Evolutionary conservation across 1,140 invertebrate genomes (phyloP), one percentile per base, ranked within the genome.

Genomic region (Oryctes rhinoceros): DNA sequence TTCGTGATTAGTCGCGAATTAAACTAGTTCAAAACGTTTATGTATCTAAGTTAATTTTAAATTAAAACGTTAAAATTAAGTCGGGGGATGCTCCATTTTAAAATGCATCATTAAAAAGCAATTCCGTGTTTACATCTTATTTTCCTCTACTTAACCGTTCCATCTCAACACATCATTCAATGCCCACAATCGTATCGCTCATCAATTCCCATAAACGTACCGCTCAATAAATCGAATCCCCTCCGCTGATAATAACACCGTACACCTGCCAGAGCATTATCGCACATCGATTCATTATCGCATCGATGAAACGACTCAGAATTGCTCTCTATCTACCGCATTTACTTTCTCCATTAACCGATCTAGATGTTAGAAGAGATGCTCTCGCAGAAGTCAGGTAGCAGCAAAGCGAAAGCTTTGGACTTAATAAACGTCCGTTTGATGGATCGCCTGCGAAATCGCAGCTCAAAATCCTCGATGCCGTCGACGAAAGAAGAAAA

Each of bases 351-450:
- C 53, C 53, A 59, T 59, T 59, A 59, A 59, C 53, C 53, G 53
- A 59, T 59, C 53, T 13, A n/a, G 53, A 59, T 59, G 53, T 59
- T 59, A 59, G 13, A 0, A 59, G 18, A 53, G 18, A 59, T 18
- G 15, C 1, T 59, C 9, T 10, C 5, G 5, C 53, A n/a, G 53
- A 59, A 59, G 53, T 59, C 53, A 18, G 15, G 53, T 59, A 59
- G n/a, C n/a, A 59, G 53, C 53, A 18, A 18, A 59, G 18, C 15
- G 53, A 15, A 59, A 18, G 53, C 13, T n/a, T n/a, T 15, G 18
- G 53, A 59, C 53, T 59, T 59, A 59, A 59, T 59, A 59, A 59
- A 59, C 15, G 53, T 59, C 53, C 53, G 53, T 6, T 59, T 59
- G 53, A 59, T 59, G 53, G 53, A 59, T 59, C 53, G 18, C 53